phyloP scores from a whole-genome alignment of 2,888 invertebrate genomes.

The Automeris io region DNA sequence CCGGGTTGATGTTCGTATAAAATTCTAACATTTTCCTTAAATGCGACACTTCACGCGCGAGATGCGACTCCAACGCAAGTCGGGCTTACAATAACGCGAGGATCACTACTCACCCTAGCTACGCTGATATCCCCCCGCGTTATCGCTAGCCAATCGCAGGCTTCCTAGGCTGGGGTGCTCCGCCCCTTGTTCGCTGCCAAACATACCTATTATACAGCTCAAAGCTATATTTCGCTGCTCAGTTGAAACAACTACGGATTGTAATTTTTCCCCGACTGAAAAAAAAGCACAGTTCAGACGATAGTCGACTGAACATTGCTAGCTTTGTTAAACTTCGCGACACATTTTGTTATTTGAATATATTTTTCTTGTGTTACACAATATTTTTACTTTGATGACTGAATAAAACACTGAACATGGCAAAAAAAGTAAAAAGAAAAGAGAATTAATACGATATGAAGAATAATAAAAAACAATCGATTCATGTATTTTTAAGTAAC shows the following conservation, averaged over 20 bases:
- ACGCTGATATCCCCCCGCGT: slow-evolving; percentile 32
- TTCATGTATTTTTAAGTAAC: too few relatives aligned
- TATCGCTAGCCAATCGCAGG: slow-evolving; percentile 51
- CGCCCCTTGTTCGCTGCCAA: slow-evolving; percentile 48
- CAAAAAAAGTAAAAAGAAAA: too few relatives aligned
- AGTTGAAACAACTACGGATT: slow-evolving; percentile 51
- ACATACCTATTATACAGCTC: slow-evolving; percentile 63
- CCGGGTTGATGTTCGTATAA: slow-evolving; percentile 79
- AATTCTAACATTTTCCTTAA: slow-evolving; percentile 81
- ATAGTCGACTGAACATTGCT: slow-evolving; percentile 1
- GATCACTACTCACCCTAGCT: slow-evolving; percentile 22
- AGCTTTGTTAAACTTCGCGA: background rate
- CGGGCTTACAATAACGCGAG: slow-evolving; percentile 41
- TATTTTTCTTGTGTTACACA: too few relatives aligned
- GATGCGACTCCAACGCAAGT: slow-evolving; percentile 34
- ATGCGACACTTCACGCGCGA: slow-evolving; percentile 30
- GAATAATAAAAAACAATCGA: too few relatives aligned
- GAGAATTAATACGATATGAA: too few relatives aligned
- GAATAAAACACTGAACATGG: too few relatives aligned
- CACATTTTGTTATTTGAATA: too few relatives aligned
- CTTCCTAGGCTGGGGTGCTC: slow-evolving; percentile 27
- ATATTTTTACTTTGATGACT: too few relatives aligned
- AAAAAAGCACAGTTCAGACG: slow-evolving; percentile 24
- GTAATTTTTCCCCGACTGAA: slow-evolving; percentile 47
- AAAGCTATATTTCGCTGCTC: slow-evolving; percentile 49